Conservation (phyloP, 2,797 vertebrate genomes). For the Cossypha polioptera region DNA sequence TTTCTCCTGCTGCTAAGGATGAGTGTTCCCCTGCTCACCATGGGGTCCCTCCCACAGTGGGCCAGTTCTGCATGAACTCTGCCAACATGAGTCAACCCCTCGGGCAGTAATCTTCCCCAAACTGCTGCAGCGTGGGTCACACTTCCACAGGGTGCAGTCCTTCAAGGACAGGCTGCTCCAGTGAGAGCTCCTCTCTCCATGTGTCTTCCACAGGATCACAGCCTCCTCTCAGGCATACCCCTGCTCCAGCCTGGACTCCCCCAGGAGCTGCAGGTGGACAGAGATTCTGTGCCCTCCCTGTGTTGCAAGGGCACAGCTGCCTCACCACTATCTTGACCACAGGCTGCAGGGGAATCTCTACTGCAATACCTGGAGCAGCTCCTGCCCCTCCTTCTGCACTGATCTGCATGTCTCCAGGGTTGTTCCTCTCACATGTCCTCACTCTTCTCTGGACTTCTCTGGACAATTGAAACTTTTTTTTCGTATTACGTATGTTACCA, state of each 20-base stretch:
- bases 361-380: background rate
- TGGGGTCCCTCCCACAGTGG: rapidly evolving
- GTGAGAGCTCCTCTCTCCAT: background rate
- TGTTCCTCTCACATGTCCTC: background rate
- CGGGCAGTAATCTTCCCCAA: rapidly evolving
- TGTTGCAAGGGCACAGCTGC: background rate
- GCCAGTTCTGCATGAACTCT: background rate
- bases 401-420: background rate
- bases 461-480: background rate
- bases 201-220: background rate
- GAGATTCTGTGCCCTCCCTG: background rate
- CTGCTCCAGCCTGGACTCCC: background rate
- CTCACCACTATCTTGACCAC: background rate
- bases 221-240: no score
- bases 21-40: background rate
- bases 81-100: no score
- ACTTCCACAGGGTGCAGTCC: background rate
- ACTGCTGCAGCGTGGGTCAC: rapidly evolving
- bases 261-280: background rate
- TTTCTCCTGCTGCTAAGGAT: background rate
- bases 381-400: background rate
- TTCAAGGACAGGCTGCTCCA: background rate
- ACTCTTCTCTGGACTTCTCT: background rate
- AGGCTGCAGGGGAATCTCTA: background rate
- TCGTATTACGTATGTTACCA: background rate